Evolutionary conservation across 2,888 invertebrate species (phyloP).

Genomic region (Aleiodes testaceus): DNA sequence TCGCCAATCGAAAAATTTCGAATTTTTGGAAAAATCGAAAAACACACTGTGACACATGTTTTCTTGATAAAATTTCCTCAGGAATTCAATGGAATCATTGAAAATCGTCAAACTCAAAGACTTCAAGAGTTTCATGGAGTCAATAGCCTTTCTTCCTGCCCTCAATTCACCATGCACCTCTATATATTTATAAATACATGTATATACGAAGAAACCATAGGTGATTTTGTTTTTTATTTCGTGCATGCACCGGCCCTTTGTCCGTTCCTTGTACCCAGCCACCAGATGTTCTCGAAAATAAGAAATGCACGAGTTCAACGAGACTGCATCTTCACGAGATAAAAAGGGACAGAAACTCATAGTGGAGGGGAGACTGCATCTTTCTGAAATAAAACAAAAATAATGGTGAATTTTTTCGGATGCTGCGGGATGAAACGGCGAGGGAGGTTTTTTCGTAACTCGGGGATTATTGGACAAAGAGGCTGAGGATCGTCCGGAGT

Average conservation of each 20-base stretch:
- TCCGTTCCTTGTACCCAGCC: conserved; percentile 54
- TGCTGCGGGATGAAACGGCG: conserved; percentile 32
- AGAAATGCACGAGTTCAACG: conserved; percentile 58
- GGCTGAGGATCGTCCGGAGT: conserved; percentile 21
- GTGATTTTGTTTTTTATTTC: conserved; percentile 37
- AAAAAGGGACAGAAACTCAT: conserved; percentile 12
- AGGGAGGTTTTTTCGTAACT: conserved; percentile 38
- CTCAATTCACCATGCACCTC: conserved; percentile 19
- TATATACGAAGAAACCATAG: background rate
- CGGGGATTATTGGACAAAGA: conserved; percentile 59
- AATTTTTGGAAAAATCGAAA: too few species aligned
- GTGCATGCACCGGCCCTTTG: conserved; percentile 59
- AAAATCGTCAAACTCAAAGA: too few species aligned
- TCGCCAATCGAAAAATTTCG: too few species aligned
- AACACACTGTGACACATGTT: too few species aligned
- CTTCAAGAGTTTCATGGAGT: too few species aligned
- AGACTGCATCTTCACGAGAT: conserved; percentile 38
- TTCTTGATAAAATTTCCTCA: too few species aligned
- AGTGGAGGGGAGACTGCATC: conserved; percentile 18
- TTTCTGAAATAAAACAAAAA: conserved; percentile 1
- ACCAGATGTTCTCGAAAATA: conserved; percentile 66
- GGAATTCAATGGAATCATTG: too few species aligned
- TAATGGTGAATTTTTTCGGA: conserved; percentile 7
- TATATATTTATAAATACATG: too few species aligned
- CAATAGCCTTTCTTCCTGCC: conserved; percentile 8